Evolutionary conservation across 1,140 invertebrate genomes (phyloP).

Genomic region (Drosophila yakuba): DNA sequence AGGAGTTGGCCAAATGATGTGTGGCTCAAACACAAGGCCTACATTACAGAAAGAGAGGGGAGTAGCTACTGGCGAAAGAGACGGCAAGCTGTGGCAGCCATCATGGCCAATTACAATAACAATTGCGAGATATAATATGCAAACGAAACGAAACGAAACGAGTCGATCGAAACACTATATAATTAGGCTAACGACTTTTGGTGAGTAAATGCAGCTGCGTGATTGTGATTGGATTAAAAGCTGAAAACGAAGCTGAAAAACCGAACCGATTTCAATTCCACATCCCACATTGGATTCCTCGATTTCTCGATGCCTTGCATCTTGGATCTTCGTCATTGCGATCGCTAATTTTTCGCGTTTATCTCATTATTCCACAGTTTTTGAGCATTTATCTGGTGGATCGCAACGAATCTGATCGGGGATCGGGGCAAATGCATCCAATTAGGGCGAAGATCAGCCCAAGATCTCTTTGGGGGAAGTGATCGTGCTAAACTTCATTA

Average conservation of each 20-base stretch:
- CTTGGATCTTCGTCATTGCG: conserved; percentile 51
- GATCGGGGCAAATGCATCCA: conserved; percentile 66
- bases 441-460: conserved; percentile 62
- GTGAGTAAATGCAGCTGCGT: conserved; percentile 79
- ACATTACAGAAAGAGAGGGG: conserved; percentile 36
- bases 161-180: conserved; percentile 37
- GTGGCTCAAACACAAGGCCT: conserved; percentile 38
- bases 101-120: conserved; percentile 78
- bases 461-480: conserved; percentile 50
- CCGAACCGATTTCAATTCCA: conserved; percentile 32
- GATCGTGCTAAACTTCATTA: conserved; percentile 84
- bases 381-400: conserved; percentile 76
- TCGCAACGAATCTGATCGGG: background rate
- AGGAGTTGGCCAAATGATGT: conserved; percentile 75
- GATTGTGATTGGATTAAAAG: conserved; percentile 82
- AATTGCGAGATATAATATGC: conserved; percentile 61
- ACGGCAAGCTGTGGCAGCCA: conserved; percentile 46
- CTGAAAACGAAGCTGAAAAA: conserved; percentile 31
- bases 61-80: background rate
- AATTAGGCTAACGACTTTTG: conserved; percentile 71
- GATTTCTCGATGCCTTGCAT: background rate
- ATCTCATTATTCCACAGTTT: conserved; percentile 84
- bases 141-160: conserved; percentile 58
- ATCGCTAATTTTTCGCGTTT: conserved; percentile 84
- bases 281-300: conserved; percentile 18